Base-by-base conservation (phyloP, 2,888 invertebrate species). In the Himalopsyche kuldschensis region DNA sequence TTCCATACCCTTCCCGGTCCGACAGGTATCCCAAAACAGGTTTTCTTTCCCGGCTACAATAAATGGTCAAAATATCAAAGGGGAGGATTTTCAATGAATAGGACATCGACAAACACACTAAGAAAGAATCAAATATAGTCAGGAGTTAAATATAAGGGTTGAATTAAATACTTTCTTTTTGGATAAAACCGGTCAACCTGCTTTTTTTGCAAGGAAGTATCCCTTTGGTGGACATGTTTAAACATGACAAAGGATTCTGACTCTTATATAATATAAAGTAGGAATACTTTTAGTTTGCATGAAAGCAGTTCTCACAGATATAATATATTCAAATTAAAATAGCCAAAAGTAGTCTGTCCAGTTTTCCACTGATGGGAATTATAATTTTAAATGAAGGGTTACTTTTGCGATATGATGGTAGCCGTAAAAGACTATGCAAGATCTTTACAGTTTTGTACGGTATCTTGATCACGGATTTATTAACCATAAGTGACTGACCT, bases 311-410 rank as follows among this genome's bases (percentile, higher is more conserved):
- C 55, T 24, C 55, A 55, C 55, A 55, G 15, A 20, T 17, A 89
- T 90, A 89, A 89, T 89, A 87, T 87, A 87, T 87, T 87, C 87
- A 84, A 80, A 87, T 88, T 87, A 89, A 88, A 90, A 91, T 91
- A 91, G 91, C 91, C 91, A 90, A 90, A 90, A 91, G 90, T 87
- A 83, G 91, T 90, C 87, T 88, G 89, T 89, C 91, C 89, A 88
- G 90, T 90, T 90, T 88, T 87, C 85, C 86, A 87, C 87, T 87
- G 85, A 82, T 86, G 85, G 86, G 85, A 86, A 85, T 77, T 78
- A 75, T 24, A 55, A 84, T 84, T 82, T 77, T 24, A 69, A 82
- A 20, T 80, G 80, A 84, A 84, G 82, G 84, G 84, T 82, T 78
- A 82, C 75, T 48, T 31, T 78, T 35, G 20, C 30, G 24, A 41